These are phyloP conservation scores for Merluccius polli DNA, from an alignment of 2,797 vertebrate species.

Conservation along the genomic window DNA sequence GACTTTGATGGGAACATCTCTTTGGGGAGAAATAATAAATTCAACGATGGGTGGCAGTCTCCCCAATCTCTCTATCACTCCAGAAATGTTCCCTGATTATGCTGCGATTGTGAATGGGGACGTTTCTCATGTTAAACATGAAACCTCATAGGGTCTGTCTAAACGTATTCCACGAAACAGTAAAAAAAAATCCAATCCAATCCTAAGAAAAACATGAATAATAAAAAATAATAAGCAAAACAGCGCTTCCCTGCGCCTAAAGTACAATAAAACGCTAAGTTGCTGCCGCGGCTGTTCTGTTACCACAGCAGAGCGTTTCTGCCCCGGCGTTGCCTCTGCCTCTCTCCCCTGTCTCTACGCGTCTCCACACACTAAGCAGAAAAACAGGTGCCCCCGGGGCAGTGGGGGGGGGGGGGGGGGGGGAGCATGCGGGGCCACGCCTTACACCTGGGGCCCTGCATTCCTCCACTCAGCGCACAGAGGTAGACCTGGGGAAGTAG, in stretches of 20 bases:
- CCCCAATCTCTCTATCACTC: background rate
- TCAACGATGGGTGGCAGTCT: background rate
- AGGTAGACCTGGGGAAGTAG: conserved; percentile 35
- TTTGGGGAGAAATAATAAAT: background rate
- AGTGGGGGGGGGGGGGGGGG: conserved; percentile 25
- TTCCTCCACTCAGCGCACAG: conserved; percentile 49
- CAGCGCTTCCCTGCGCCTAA: background rate
- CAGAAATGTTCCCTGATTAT: background rate
- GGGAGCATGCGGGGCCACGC: conserved; percentile 42
- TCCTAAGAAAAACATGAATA: background rate
- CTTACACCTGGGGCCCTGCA: conserved; percentile 59
- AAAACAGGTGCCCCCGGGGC: conserved; percentile 68
- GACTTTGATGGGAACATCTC: conserved; percentile 21
- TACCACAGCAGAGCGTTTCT: conserved; percentile 39
- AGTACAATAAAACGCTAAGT: conserved; percentile 12
- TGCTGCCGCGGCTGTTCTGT: conserved; percentile 49
- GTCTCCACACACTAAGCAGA: conserved; percentile 43
- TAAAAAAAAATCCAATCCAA: background rate
- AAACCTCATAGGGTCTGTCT: background rate
- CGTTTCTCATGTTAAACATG: conserved; percentile 12
- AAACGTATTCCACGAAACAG: background rate
- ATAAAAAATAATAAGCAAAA: background rate
- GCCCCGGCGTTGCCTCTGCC: conserved; percentile 24
- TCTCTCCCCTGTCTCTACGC: background rate
- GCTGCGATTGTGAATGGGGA: background rate